These are phyloP conservation scores for Tipula confusa DNA, from an alignment of 2,888 invertebrate genomes.

Conservation along the genomic window DNA sequence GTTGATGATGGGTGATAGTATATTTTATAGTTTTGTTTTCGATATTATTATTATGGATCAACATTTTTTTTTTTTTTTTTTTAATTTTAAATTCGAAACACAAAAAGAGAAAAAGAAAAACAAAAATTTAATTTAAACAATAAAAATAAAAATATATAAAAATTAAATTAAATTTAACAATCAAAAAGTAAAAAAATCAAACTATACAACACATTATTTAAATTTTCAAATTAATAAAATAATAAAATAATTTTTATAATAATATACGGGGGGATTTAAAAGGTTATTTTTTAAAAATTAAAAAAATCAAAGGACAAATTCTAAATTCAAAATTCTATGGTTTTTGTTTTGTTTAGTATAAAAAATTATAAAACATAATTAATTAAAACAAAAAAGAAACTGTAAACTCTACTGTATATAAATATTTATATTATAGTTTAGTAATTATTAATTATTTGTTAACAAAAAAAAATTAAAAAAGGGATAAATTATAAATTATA, in stretches of 20 bases:
- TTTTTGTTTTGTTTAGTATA: not conserved
- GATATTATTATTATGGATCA: slow-evolving; percentile 21
- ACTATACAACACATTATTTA: too few species aligned
- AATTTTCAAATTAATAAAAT: not conserved
- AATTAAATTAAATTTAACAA: slow-evolving; percentile 51
- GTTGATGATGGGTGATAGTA: slow-evolving; percentile 1
- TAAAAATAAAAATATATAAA: not conserved
- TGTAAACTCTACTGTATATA: not conserved
- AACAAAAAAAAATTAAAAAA: not conserved
- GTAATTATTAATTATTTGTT: slow-evolving; percentile 15
- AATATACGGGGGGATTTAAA: not conserved
- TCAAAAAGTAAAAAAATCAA: slow-evolving; percentile 40
- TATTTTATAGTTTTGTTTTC: not conserved
- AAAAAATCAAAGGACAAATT: not conserved
- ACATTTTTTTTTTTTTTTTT: slow-evolving; percentile 34
- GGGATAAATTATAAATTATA: too few species aligned
- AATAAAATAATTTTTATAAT: not conserved
- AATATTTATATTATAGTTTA: too few species aligned
- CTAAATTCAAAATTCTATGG: not conserved
- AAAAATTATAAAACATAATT: not conserved
- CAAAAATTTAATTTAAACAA: slow-evolving; percentile 42
- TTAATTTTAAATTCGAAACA: slow-evolving; percentile 40
- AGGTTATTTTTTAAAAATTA: not conserved
- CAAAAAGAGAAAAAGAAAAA: slow-evolving; percentile 53
- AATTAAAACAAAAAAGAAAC: too few species aligned